phyloP scores from a whole-genome alignment of 2,797 vertebrate genomes.

The Danio albolineatus region DNA sequence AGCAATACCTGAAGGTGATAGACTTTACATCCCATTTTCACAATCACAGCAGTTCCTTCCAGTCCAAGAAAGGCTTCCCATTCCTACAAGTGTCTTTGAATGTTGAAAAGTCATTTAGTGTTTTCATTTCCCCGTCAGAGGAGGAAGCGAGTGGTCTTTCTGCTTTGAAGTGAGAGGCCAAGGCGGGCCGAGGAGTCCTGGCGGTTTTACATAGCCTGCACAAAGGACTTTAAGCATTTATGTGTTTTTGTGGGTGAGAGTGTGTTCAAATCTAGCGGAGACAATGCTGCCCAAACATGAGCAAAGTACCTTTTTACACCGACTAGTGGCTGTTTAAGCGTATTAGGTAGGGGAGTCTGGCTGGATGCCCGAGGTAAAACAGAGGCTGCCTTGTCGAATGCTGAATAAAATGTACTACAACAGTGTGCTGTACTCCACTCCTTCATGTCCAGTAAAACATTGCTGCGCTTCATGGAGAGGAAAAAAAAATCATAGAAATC shows the following conservation, averaged over 20 bases:
- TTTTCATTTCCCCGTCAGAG: constrained; percentile 38
- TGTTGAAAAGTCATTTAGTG: constrained; percentile 38
- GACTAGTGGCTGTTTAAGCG: constrained; percentile 72
- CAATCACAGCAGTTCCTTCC: constrained; percentile 47
- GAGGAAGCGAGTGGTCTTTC: constrained; percentile 42
- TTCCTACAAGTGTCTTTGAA: constrained; percentile 41
- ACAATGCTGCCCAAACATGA: constrained; percentile 59
- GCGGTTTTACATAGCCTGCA: constrained; percentile 43
- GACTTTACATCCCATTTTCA: constrained; percentile 41
- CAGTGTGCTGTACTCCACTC: constrained; percentile 76
- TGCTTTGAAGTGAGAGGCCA: constrained; percentile 54
- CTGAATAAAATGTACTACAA: constrained; percentile 86
- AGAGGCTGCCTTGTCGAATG: constrained; percentile 89
- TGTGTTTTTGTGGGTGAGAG: constrained; percentile 41
- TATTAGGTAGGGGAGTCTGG: constrained; percentile 85
- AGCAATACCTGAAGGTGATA: constrained; percentile 49
- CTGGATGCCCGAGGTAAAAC: constrained; percentile 84
- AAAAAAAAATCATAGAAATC: constrained; percentile 69
- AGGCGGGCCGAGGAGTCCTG: constrained; percentile 39
- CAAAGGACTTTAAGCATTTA: constrained; percentile 56
- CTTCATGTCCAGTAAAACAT: constrained; percentile 83
- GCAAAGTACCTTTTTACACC: constrained; percentile 64
- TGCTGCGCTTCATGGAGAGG: constrained; percentile 60
- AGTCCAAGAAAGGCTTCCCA: constrained; percentile 30
- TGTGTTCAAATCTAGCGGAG: constrained; percentile 43